Conservation (phyloP, 2,797 vertebrate species). For the Mastacembelus armatus region DNA sequence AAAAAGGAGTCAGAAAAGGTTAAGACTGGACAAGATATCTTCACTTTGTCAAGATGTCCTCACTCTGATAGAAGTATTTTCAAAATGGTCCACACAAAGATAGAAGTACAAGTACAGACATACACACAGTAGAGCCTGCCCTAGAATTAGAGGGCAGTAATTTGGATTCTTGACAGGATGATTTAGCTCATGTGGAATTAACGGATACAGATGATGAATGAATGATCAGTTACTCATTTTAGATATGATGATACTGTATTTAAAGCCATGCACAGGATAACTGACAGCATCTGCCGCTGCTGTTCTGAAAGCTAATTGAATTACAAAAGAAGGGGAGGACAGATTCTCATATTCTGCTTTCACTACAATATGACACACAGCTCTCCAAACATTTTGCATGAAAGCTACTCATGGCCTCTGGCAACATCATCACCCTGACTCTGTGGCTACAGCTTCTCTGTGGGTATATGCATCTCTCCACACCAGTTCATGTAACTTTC, state of each 20-base stretch:
- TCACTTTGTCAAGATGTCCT: no score
- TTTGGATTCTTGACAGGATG: constrained; percentile 52
- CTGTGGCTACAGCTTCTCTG: background rate
- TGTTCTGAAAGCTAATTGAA: constrained; percentile 35
- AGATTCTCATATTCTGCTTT: constrained; percentile 31
- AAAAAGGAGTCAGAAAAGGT: no score
- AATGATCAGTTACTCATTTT: constrained; percentile 51
- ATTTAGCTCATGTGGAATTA: constrained; percentile 48
- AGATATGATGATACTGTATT: constrained; percentile 37
- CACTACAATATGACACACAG: constrained; percentile 33
- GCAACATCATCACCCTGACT: constrained; percentile 11
- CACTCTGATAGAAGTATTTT: no score
- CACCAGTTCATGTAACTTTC: constrained; percentile 6
- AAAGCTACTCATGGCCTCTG: constrained; percentile 30
- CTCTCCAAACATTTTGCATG: constrained; percentile 36
- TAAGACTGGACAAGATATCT: no score
- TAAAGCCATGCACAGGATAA: constrained; percentile 21
- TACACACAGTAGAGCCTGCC: background rate
- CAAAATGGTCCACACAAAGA: background rate
- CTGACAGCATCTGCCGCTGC: constrained; percentile 32
- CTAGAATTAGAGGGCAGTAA: constrained; percentile 41
- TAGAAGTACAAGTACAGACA: constrained; percentile 11
- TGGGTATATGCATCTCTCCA: background rate
- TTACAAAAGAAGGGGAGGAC: constrained; percentile 39
- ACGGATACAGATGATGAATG: constrained; percentile 48